Percentiles rank a stretch among this genome's conserved stretches.
phyloP scores from a whole-genome alignment of 30 jellyfish, hydroid and myxozoan genomes.

The Morbakka virulenta region DNA sequence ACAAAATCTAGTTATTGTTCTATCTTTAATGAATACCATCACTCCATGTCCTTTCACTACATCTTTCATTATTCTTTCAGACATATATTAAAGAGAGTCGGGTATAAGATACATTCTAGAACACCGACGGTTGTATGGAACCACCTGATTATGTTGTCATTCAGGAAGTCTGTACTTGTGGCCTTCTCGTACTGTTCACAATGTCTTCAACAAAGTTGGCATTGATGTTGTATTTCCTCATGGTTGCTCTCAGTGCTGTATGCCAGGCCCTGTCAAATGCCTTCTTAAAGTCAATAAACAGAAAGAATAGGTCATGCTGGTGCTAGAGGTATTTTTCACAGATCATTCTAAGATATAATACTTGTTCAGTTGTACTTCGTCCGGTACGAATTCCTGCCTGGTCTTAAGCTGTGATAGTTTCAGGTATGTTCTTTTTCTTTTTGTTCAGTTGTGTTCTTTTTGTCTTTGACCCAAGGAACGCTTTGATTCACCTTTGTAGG shows the following conservation, averaged over 20 bases:
- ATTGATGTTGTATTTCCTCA: conserved; percentile 4
- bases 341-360: background rate
- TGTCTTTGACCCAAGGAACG: too few species aligned
- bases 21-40: background rate
- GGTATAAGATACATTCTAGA: background rate
- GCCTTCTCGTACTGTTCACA: background rate
- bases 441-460: too few species aligned
- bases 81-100: background rate
- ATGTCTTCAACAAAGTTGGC: too few species aligned
- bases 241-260: conserved; percentile 4
- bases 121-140: background rate
- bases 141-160: background rate
- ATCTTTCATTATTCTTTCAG: conserved; percentile 5
- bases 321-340: background rate
- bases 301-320: background rate
- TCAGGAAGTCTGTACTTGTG: background rate
- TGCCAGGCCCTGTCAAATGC: conserved; percentile 20
- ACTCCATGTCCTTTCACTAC: background rate
- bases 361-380: background rate
- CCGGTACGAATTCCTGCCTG: background rate
- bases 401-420: too few species aligned
- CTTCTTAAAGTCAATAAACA: conserved; percentile 2
- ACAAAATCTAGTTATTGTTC: background rate
- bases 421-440: too few species aligned
- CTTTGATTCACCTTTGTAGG: too few species aligned